Percentiles rank a stretch among this genome's conserved stretches.
Conservation (phyloP, 2,113 vertebrate species). For the Microtus ochrogaster region DNA sequence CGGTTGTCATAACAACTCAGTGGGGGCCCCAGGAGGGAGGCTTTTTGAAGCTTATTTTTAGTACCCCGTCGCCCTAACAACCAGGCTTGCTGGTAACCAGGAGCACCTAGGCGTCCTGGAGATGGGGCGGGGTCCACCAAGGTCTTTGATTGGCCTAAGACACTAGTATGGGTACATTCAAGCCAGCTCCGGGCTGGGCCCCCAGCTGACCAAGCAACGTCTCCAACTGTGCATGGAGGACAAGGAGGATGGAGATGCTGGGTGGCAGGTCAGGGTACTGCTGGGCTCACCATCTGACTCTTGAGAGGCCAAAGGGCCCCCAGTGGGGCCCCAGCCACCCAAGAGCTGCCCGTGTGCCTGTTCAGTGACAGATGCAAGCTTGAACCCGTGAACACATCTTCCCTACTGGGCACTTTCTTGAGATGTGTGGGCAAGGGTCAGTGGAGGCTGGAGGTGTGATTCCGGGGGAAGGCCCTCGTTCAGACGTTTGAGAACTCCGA, state of each 20-base stretch:
- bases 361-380: neutral
- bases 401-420: neutral
- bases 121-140: neutral
- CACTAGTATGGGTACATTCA: neutral
- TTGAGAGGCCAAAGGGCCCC: neutral
- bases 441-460: neutral
- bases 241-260: neutral
- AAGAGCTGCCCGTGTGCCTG: rapidly evolving
- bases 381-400: neutral
- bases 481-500: rapidly evolving
- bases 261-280: rapidly evolving
- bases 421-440: neutral
- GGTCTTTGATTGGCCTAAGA: conserved; percentile 8
- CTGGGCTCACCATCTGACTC: rapidly evolving
- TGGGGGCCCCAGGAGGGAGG: conserved; percentile 51
- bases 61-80: conserved; percentile 78
- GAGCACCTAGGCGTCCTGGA: conserved; percentile 67
- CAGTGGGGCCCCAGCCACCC: neutral
- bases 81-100: conserved; percentile 58
- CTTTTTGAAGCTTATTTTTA: conserved; percentile 81
- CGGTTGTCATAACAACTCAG: conserved; percentile 83
- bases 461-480: neutral
- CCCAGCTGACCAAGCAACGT: neutral
- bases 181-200: neutral
- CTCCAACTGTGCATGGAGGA: rapidly evolving